Conservation (phyloP, 2,888 invertebrate species). For the Pristionchus entomophagus region DNA sequence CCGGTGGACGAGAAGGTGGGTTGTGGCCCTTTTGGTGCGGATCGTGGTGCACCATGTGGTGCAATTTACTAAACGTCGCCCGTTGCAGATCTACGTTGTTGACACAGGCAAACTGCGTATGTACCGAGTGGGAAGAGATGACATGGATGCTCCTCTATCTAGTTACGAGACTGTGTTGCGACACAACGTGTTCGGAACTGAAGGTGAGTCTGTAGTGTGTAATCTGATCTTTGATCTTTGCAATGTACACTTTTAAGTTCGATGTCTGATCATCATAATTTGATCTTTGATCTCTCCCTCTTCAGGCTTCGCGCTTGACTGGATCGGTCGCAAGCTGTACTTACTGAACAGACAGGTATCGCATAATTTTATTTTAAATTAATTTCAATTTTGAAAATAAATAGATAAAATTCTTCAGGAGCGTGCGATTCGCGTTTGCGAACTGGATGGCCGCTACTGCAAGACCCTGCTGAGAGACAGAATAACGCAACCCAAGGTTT, state of each 20-base stretch:
- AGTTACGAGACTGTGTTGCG: constrained; percentile 87
- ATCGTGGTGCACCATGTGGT: too few species aligned
- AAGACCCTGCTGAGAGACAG: constrained; percentile 85
- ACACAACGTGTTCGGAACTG: constrained; percentile 95
- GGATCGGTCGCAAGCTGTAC: constrained; percentile 94
- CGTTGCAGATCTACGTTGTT: constrained; percentile 85
- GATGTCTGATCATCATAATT: background rate
- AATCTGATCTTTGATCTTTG: constrained; percentile 2
- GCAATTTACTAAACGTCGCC: background rate
- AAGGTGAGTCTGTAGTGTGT: constrained; percentile 82
- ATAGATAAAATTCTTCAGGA: too few species aligned
- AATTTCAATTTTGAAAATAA: too few species aligned
- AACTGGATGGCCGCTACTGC: constrained; percentile 91
- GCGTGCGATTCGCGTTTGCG: constrained; percentile 94
- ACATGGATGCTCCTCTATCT: constrained; percentile 69
- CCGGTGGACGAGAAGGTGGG: constrained; percentile 82
- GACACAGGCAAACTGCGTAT: constrained; percentile 83
- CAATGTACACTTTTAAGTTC: background rate
- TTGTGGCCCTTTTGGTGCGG: background rate
- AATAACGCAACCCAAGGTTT: constrained; percentile 94
- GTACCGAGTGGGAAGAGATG: constrained; percentile 67
- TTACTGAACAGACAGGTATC: constrained; percentile 98
- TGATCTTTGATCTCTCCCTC: background rate
- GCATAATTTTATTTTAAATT: too few species aligned
- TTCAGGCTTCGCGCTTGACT: constrained; percentile 87